Conservation (phyloP, 2,888 invertebrate species). For the Tenodera sinensis region DNA sequence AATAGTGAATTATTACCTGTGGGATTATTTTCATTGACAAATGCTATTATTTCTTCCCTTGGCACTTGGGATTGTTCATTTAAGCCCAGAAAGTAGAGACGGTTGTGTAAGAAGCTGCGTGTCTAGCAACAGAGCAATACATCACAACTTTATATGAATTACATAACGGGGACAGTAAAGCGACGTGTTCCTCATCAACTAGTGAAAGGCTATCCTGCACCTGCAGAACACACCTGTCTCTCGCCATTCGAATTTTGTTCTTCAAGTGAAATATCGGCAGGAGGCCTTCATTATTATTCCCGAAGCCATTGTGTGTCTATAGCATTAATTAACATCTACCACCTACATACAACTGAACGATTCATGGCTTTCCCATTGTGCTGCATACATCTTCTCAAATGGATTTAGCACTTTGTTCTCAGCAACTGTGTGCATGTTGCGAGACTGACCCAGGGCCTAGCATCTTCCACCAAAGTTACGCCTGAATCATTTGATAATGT, state of each 20-base stretch:
- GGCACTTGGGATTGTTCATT: too few relatives aligned
- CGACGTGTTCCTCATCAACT: background rate
- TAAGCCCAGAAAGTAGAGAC: too few relatives aligned
- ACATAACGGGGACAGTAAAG: background rate
- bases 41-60: too few relatives aligned
- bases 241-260: background rate
- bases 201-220: background rate
- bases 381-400: background rate
- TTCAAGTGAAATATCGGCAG: background rate
- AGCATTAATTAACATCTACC: background rate
- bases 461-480: too few relatives aligned
- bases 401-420: background rate
- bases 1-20: too few relatives aligned
- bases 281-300: background rate
- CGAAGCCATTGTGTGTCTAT: background rate
- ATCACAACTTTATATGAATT: background rate
- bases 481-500: too few relatives aligned
- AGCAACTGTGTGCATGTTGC: background rate
- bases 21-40: too few relatives aligned
- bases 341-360: background rate
- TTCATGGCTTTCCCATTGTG: background rate
- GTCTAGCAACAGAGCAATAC: background rate
- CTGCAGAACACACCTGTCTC: background rate
- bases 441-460: background rate
- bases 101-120: background rate